Evolutionary conservation across 2,888 invertebrate genomes (phyloP).

Genomic region (Hyalella azteca): DNA sequence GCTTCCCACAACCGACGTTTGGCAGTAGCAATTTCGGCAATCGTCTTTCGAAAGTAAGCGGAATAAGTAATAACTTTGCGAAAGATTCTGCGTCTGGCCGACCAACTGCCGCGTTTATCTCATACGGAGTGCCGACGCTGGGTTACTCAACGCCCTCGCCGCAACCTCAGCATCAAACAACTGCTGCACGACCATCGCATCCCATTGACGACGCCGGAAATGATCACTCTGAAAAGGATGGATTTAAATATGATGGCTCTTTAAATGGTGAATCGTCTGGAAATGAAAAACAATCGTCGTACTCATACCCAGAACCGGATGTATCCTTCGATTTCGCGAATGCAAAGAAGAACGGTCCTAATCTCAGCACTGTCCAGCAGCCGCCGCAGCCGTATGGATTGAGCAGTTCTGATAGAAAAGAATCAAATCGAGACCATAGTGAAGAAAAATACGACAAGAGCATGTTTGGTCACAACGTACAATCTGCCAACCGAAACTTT

Average conservation of each 20-base stretch:
- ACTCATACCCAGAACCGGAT: slow-evolving; percentile 40
- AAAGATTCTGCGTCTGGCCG: not conserved
- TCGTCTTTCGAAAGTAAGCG: not conserved
- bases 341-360: not conserved
- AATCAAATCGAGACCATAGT: not conserved
- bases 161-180: not conserved
- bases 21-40: not conserved
- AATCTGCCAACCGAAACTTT: not conserved
- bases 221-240: too few relatives aligned
- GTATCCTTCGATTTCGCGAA: slow-evolving; percentile 24
- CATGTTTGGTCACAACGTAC: slow-evolving; percentile 29
- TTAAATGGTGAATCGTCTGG: too few relatives aligned
- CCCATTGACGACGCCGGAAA: too few relatives aligned
- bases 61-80: not conserved
- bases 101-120: not conserved
- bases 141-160: not conserved
- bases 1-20: not conserved
- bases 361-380: not conserved
- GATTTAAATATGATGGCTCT: too few relatives aligned
- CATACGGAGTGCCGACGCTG: not conserved
- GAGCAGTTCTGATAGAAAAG: not conserved
- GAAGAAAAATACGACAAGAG: slow-evolving; percentile 25
- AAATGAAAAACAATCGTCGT: not conserved
- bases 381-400: not conserved
- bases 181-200: not conserved